phyloP scores from a whole-genome alignment of 2,797 vertebrate genomes.

The Hyperoplus immaculatus region DNA sequence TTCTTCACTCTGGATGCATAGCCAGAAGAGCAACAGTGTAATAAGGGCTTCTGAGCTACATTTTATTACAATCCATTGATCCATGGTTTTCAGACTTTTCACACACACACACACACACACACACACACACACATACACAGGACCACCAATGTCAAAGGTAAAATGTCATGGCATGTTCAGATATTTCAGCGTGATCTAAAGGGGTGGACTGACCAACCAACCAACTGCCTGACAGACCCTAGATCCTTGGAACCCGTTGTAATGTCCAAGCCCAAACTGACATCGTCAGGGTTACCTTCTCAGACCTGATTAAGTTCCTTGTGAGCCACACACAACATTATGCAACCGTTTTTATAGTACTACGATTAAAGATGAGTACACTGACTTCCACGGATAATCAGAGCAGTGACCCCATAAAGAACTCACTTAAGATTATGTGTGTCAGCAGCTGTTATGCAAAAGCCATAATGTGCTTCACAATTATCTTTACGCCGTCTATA shows the following conservation, averaged over 20 bases:
- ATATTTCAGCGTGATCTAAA: background rate
- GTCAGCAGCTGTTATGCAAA: constrained; percentile 5
- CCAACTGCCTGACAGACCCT: no score
- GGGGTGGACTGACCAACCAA: background rate
- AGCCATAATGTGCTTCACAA: background rate
- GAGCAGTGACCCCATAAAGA: constrained; percentile 25
- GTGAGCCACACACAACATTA: background rate
- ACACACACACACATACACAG: no score
- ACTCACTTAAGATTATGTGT: constrained; percentile 11
- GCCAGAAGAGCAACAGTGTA: background rate
- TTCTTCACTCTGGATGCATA: no score
- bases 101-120: no score
- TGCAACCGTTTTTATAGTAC: background rate
- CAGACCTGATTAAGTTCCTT: background rate
- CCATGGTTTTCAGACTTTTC: no score
- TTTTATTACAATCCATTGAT: background rate
- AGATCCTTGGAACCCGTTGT: background rate
- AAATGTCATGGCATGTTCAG: background rate
- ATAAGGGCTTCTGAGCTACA: background rate
- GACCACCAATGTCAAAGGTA: background rate
- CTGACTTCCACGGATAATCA: constrained; percentile 19
- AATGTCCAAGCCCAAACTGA: no score
- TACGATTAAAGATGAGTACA: constrained; percentile 3
- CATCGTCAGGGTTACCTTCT: background rate
- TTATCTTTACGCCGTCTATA: constrained; percentile 10